Conservation (phyloP, 2,797 vertebrate species). For the Helicolenus hilgendorfi region DNA sequence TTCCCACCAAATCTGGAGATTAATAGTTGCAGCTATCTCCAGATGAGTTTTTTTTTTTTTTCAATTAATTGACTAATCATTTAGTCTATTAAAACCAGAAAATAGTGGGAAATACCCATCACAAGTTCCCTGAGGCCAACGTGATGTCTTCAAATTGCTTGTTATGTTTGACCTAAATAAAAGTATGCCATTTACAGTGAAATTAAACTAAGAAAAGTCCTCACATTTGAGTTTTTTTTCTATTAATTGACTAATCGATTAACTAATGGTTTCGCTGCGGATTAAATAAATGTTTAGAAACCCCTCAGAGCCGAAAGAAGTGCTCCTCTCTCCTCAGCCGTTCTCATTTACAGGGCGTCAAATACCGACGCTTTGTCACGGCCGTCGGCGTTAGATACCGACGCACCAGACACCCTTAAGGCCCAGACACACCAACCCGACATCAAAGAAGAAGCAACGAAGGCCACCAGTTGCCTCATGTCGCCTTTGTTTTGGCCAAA, state of each 20-base stretch:
- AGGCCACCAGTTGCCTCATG: accelerated
- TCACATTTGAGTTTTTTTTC: not conserved
- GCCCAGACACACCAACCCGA: too few relatives aligned
- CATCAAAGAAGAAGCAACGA: too few relatives aligned
- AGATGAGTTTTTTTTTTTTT: not conserved
- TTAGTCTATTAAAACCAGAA: not conserved
- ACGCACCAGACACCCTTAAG: too few relatives aligned
- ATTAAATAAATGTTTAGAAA: conserved; percentile 14
- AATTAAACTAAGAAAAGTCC: not conserved
- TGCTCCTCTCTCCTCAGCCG: not conserved
- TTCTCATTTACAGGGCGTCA: accelerated
- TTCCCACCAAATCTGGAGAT: conserved; percentile 11
- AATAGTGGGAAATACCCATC: not conserved
- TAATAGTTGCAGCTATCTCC: not conserved
- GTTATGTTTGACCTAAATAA: not conserved
- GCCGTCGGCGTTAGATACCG: too few relatives aligned
- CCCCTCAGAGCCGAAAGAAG: not conserved
- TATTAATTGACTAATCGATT: not conserved
- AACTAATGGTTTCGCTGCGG: not conserved
- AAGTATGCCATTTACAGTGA: not conserved
- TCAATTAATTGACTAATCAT: not conserved
- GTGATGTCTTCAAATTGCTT: not conserved
- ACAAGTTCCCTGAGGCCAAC: not conserved
- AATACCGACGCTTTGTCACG: accelerated
- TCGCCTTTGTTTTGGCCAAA: too few relatives aligned